phyloP scores from a whole-genome alignment of 1,140 invertebrate genomes.

The Eupeodes corollae region DNA sequence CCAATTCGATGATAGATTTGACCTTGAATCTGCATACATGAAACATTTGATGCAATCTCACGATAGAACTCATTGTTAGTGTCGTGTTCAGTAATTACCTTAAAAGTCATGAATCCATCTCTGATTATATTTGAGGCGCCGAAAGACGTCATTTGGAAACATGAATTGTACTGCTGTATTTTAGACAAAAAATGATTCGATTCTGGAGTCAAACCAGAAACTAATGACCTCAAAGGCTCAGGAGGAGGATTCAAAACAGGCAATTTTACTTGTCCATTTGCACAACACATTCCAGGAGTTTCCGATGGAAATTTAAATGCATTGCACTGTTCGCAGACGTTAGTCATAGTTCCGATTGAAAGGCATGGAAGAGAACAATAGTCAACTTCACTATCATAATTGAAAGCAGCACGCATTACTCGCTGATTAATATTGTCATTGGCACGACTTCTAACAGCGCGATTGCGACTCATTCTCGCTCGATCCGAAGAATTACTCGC shows the following conservation, averaged over 20 bases:
- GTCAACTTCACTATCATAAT: constrained; percentile 12
- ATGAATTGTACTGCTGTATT: constrained; percentile 22
- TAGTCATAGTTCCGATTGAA: constrained; percentile 14
- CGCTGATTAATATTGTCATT: too few species aligned
- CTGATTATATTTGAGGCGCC: constrained; percentile 8
- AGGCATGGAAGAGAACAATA: constrained; percentile 12
- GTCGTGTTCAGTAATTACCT: too few species aligned
- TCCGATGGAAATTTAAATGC: constrained; percentile 11
- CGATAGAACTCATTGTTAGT: constrained; percentile 32
- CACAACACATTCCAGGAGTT: constrained; percentile 9
- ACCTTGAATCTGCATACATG: too few species aligned
- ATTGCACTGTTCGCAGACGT: too few species aligned
- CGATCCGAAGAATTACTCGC: too few species aligned
- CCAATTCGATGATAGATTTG: constrained; percentile 38
- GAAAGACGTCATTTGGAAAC: too few species aligned
- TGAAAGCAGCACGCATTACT: neutral
- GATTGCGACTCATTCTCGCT: too few species aligned
- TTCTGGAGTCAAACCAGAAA: constrained; percentile 8
- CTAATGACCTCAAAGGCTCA: constrained; percentile 2
- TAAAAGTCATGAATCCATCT: constrained; percentile 38
- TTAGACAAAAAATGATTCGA: constrained; percentile 34
- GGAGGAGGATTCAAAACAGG: constrained; percentile 4
- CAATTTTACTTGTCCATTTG: constrained; percentile 10
- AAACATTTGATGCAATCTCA: constrained; percentile 37
- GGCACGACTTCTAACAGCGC: too few species aligned